Evolutionary conservation across 23 tunicate species (phyloP).

Genomic region (Phallusia fumigata): DNA sequence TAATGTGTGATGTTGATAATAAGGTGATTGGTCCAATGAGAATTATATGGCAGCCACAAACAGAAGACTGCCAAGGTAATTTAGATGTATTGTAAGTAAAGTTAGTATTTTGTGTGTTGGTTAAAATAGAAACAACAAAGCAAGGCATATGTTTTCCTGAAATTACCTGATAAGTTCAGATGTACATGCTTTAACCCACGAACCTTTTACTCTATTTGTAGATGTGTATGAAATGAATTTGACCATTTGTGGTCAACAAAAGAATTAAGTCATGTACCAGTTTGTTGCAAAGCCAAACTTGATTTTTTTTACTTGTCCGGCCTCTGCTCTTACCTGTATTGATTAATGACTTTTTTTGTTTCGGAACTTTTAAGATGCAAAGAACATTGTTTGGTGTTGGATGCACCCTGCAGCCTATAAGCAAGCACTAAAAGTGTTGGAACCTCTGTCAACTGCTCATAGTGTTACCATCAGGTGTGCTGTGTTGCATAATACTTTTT

Average conservation of each 20-base stretch:
- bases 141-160: too few relatives aligned
- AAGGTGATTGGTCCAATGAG: background rate
- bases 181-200: too few relatives aligned
- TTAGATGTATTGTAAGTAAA: background rate
- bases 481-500: background rate
- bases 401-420: slow-evolving; percentile 3
- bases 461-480: background rate
- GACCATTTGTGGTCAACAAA: too few relatives aligned
- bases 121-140: too few relatives aligned
- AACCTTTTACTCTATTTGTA: too few relatives aligned
- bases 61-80: background rate
- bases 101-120: too few relatives aligned
- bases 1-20: background rate
- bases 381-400: background rate
- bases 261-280: too few relatives aligned
- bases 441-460: background rate
- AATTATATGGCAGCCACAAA: background rate
- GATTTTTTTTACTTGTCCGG: too few relatives aligned
- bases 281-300: too few relatives aligned
- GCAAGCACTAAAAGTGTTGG: background rate
- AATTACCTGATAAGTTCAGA: too few relatives aligned
- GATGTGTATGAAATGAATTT: too few relatives aligned
- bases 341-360: background rate
- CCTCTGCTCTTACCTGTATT: background rate
- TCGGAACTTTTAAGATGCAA: background rate